Conservation (phyloP, 2,888 invertebrate species). For the Ethmia dodecea region DNA sequence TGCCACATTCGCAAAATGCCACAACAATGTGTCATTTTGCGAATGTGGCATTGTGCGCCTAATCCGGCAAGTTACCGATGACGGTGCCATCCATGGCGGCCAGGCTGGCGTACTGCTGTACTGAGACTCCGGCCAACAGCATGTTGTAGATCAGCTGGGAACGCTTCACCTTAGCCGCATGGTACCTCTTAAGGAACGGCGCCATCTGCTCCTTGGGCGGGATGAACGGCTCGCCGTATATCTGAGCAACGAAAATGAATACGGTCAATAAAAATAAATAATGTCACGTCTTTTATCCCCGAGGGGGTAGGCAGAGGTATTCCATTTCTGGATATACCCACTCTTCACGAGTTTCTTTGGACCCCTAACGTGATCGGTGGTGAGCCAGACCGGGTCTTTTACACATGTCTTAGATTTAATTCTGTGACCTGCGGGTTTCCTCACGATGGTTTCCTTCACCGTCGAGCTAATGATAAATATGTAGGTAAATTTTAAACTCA, state of each 20-base stretch:
- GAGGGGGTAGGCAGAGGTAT: background rate
- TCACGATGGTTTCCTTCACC: no score
- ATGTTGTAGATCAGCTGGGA: constrained; percentile 42
- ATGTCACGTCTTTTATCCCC: background rate
- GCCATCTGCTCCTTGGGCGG: constrained; percentile 33
- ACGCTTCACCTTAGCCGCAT: constrained; percentile 19
- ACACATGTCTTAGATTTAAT: no score
- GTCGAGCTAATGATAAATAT: no score
- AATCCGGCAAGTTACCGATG: constrained; percentile 26
- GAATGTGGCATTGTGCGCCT: no score
- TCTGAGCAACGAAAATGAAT: constrained; percentile 27
- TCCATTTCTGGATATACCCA: no score
- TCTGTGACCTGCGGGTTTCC: no score
- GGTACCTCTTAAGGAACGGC: constrained; percentile 28
- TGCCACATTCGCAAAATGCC: no score
- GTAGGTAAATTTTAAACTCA: no score
- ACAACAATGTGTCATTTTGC: no score
- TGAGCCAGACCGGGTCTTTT: no score
- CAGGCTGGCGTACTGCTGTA: constrained; percentile 17
- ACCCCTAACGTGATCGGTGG: no score
- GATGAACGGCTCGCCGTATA: constrained; percentile 55
- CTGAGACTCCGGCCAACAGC: constrained; percentile 28
- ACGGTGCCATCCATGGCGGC: constrained; percentile 37
- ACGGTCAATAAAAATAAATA: background rate
- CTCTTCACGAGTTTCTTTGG: no score